Evolutionary conservation across 2,888 invertebrate genomes (phyloP), one percentile per base, ranked within the genome.

Genomic region (Bimastos eiseni): DNA sequence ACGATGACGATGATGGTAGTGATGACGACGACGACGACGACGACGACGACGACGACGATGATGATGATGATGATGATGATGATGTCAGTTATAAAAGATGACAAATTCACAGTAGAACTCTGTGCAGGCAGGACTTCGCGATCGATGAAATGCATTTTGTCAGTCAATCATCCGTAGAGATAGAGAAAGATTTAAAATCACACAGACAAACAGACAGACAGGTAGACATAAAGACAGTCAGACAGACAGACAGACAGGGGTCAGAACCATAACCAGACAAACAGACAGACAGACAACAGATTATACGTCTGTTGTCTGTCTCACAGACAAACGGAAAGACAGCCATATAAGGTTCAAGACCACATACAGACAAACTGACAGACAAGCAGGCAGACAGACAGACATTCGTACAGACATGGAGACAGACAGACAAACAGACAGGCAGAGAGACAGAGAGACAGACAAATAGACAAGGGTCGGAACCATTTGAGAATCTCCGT

Each of bases 1-100:
- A 83, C 84, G 90, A 90, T 88, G 90, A 88, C 44, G 90, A 88
- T 90, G 90, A 90, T 90, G 90, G 44, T 88, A 55, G 41, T 88
- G 88, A 84, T 86, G 88, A 86, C 41, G 90, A 90, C 41, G 88
- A 86, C 88, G 90, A 41, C 88, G 89, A 89, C 70, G 90, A 83
- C 84, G 90, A 55, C 24, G 90, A 55, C 37, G 90, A 55, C 24
- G 90, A 37, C 38, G 90, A 90, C 37, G 83, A 90, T 37, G 83
- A 90, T 83, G 90, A 83, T 84, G 90, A 90, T 90, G 90, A 88
- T 90, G 88, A 88, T 90, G 55, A 88, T 49, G 86, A 88, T 88
- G 44, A 44, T 88, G 55, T 19, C 41, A 86, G 44, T 84, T 41
- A 90, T 84, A 34, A 86, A 86, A 15, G 86, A 36, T 36, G 86